A percentile compares a stretch with the other conserved stretches of the same genome.
phyloP scores from a whole-genome alignment of 53 echinoderm and acorn worm species.

The Henricia sp. region DNA sequence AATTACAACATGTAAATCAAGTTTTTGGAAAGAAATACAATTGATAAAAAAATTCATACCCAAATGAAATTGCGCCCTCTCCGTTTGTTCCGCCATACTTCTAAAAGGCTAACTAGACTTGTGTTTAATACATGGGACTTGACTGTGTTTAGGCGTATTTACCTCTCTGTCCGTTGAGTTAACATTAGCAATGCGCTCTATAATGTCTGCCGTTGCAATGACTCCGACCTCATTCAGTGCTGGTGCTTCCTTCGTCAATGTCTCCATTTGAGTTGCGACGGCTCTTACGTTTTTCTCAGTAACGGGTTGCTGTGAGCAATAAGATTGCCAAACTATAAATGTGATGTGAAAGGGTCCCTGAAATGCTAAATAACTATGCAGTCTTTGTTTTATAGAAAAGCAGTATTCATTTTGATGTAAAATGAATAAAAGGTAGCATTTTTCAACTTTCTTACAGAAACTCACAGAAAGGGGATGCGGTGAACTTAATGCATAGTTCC shows the following conservation, averaged over 20 bases:
- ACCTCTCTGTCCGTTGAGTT: slow-evolving; percentile 60
- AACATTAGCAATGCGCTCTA: slow-evolving; percentile 50
- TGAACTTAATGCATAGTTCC: too few relatives aligned
- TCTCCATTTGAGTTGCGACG: slow-evolving; percentile 49
- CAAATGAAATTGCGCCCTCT: not conserved
- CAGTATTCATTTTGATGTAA: too few relatives aligned
- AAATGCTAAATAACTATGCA: too few relatives aligned
- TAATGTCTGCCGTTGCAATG: slow-evolving; percentile 32
- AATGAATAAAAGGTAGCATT: too few relatives aligned
- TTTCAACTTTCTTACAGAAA: too few relatives aligned
- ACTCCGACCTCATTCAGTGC: slow-evolving; percentile 58
- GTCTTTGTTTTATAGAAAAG: too few relatives aligned
- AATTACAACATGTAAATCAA: too few relatives aligned
- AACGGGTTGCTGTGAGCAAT: slow-evolving; percentile 36
- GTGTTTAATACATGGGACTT: not conserved
- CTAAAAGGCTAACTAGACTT: too few relatives aligned
- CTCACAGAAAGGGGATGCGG: too few relatives aligned
- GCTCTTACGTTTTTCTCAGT: slow-evolving; percentile 52
- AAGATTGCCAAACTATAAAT: too few relatives aligned
- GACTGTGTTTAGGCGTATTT: not conserved
- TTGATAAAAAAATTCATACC: not conserved
- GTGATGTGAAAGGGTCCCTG: too few relatives aligned
- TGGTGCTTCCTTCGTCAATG: slow-evolving; percentile 53
- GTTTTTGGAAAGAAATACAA: not conserved
- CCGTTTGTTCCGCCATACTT: not conserved